phyloP scores from a whole-genome alignment of 2,113 vertebrate species.

The Conger conger region DNA sequence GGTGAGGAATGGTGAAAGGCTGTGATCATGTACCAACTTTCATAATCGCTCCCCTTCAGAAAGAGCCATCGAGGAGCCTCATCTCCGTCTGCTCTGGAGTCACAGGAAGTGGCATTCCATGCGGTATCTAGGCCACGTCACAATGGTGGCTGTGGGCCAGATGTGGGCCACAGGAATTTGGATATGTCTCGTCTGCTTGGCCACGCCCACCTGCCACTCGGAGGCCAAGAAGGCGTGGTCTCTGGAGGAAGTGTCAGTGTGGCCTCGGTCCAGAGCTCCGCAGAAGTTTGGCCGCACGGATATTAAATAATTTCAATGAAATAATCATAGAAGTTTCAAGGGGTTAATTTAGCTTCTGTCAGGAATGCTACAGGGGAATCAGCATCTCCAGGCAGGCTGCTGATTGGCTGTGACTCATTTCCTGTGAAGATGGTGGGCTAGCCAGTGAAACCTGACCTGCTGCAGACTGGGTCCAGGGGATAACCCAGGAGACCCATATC shows the following conservation, averaged over 20 bases:
- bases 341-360: slow-evolving; percentile 64
- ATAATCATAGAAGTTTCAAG: no score
- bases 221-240: neutral
- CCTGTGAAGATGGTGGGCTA: neutral
- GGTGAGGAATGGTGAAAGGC: neutral
- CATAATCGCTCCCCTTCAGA: neutral
- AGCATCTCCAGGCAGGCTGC: slow-evolving; percentile 6
- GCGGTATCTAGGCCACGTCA: no score
- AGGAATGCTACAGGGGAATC: slow-evolving; percentile 16
- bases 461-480: neutral
- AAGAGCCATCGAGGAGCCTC: neutral
- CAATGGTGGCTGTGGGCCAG: no score
- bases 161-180: no score
- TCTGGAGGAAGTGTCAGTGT: slow-evolving; percentile 15
- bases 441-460: slow-evolving; percentile 4
- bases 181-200: neutral
- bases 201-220: neutral
- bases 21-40: neutral
- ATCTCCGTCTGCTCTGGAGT: neutral
- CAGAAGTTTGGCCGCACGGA: slow-evolving; percentile 64
- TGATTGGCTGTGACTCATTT: slow-evolving; percentile 25
- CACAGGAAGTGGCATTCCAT: neutral
- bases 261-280: slow-evolving; percentile 48
- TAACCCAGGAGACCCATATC: neutral
- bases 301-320: slow-evolving; percentile 78